Percentiles rank a stretch among this genome's conserved stretches.
phyloP scores from a whole-genome alignment of 2,113 vertebrate genomes.

The Bagarius yarrelli region DNA sequence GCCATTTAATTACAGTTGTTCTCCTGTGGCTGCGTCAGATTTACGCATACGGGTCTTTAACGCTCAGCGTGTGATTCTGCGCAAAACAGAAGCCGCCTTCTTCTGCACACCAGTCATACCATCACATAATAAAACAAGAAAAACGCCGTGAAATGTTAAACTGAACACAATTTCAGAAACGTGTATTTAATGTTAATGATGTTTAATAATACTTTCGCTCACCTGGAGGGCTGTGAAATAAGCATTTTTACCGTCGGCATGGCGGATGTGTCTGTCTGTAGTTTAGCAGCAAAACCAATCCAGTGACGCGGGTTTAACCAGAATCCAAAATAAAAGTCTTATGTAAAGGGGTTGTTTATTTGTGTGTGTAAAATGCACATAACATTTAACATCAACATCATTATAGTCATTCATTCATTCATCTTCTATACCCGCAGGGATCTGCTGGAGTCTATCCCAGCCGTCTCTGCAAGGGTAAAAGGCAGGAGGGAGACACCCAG shows the following conservation, averaged over 20 bases:
- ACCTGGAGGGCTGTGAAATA: not conserved
- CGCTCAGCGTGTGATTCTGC: not conserved
- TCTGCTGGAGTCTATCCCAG: no score
- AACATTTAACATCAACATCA: no score
- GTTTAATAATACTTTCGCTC: not conserved
- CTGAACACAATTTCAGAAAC: not conserved
- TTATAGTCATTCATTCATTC: no score
- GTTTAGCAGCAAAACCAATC: not conserved
- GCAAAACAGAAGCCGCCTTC: not conserved
- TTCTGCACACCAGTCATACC: not conserved
- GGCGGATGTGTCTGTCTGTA: not conserved
- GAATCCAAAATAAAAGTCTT: slow-evolving; percentile 9
- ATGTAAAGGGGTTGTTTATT: not conserved
- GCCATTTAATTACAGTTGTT: no score
- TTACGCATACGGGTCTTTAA: not conserved
- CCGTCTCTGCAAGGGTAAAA: no score
- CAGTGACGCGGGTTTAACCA: not conserved
- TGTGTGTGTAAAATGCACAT: not conserved
- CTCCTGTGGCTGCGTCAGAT: not conserved
- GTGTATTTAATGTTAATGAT: no score
- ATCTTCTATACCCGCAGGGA: no score
- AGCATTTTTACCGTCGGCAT: not conserved
- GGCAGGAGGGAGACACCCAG: no score
- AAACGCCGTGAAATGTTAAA: not conserved
- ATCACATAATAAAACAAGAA: not conserved